These are phyloP conservation scores for Orius insidiosus DNA, from an alignment of 1,140 invertebrate species.

Conservation along the genomic window DNA sequence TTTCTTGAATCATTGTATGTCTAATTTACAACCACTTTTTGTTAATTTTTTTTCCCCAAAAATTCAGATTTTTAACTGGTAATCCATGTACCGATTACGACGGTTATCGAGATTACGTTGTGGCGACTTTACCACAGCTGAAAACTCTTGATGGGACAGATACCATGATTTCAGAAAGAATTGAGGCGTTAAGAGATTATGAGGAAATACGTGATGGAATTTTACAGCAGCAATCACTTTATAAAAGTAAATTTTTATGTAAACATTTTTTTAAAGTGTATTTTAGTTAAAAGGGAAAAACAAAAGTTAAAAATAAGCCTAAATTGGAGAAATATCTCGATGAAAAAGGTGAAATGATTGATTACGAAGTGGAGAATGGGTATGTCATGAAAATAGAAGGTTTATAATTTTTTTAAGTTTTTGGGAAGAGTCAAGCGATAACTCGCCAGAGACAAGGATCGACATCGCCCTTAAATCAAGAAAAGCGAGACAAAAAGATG, in stretches of 20 bases:
- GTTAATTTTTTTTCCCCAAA: not conserved
- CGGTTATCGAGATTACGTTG: slow-evolving; percentile 69
- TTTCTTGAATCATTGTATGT: slow-evolving; percentile 27
- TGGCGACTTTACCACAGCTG: slow-evolving; percentile 63
- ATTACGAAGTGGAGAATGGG: too few species aligned
- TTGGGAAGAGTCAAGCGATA: slow-evolving; percentile 51
- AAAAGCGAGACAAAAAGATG: slow-evolving; percentile 31
- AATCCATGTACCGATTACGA: slow-evolving; percentile 62
- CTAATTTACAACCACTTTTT: slow-evolving; percentile 3
- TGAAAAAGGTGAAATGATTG: too few species aligned
- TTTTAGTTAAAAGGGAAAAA: slow-evolving; percentile 18
- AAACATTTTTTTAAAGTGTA: slow-evolving; percentile 28
- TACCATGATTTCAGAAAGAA: slow-evolving; percentile 60
- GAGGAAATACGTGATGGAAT: slow-evolving; percentile 33
- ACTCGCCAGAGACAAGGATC: slow-evolving; percentile 57
- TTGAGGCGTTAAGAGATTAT: slow-evolving; percentile 47
- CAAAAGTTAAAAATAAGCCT: slow-evolving; percentile 21
- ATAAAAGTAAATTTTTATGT: too few species aligned
- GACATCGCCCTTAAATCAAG: slow-evolving; percentile 46
- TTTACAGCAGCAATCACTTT: slow-evolving; percentile 37
- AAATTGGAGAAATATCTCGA: slow-evolving; percentile 22
- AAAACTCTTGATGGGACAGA: slow-evolving; percentile 52
- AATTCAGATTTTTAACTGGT: slow-evolving; percentile 37
- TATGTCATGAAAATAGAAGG: too few species aligned
- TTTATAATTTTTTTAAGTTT: too few species aligned